These are phyloP conservation scores for Catharus minimus DNA, from an alignment of 2,113 vertebrate species.

Conservation along the genomic window DNA sequence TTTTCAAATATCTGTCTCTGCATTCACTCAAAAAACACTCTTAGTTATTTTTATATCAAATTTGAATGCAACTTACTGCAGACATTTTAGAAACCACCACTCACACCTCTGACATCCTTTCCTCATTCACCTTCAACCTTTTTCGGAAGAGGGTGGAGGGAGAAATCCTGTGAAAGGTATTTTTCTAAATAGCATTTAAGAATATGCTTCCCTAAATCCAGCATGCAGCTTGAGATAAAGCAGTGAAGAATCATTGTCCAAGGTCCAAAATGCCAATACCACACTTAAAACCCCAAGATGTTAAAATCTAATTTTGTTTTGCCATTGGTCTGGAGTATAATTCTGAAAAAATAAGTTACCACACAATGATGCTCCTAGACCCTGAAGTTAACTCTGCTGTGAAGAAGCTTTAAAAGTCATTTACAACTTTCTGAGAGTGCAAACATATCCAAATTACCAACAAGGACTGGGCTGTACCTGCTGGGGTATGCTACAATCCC, in stretches of 20 bases:
- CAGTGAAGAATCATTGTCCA: not conserved
- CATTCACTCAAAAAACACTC: not conserved
- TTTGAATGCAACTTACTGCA: not conserved
- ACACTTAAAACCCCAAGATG: not conserved
- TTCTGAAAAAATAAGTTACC: not conserved
- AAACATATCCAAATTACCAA: not conserved
- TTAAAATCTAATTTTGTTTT: not conserved
- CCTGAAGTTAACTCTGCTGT: not conserved
- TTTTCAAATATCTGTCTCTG: not conserved
- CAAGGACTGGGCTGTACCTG: not conserved
- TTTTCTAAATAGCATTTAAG: not conserved
- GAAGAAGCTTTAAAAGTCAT: not conserved
- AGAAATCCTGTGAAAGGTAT: not conserved
- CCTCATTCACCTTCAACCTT: not conserved
- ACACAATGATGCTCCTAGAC: not conserved
- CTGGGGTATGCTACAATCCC: not conserved
- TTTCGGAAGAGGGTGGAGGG: not conserved
- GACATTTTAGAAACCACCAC: not conserved
- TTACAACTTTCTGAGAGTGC: not conserved
- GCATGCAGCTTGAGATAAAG: not conserved
- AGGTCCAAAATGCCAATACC: too few species aligned
- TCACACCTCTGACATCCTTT: not conserved
- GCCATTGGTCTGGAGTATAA: not conserved
- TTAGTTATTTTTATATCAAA: not conserved
- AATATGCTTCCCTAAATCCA: not conserved